A percentile compares a stretch with the other conserved stretches of the same genome.
Evolutionary conservation across 2,113 vertebrate species (phyloP).

Genomic region (Steatornis caripensis): DNA sequence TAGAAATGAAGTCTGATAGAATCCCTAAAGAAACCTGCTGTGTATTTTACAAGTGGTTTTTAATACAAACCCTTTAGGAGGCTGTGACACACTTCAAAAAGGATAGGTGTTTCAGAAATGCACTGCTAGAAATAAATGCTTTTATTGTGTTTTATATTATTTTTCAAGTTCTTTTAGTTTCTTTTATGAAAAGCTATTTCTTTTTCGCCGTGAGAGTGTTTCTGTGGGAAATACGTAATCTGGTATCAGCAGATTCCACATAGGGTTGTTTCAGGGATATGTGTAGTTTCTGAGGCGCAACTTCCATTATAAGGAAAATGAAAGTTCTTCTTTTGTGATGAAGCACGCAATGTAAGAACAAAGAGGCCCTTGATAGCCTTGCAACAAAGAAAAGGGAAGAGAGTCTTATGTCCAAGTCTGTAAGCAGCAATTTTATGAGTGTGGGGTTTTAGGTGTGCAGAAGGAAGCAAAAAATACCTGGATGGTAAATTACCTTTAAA

Average conservation of each 20-base stretch:
- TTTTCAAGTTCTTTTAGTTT: slow-evolving; percentile 20
- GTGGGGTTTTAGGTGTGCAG: neutral
- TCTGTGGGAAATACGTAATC: neutral
- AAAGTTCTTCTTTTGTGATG: slow-evolving; percentile 9
- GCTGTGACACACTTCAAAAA: neutral
- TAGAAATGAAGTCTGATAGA: neutral
- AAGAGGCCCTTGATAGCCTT: slow-evolving; percentile 14
- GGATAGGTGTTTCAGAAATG: neutral
- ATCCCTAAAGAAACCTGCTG: neutral
- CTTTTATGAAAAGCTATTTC: slow-evolving; percentile 49
- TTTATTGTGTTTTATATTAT: slow-evolving; percentile 36
- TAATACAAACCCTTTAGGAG: neutral
- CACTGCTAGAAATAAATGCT: neutral
- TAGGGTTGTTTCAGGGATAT: neutral
- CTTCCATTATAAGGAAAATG: neutral
- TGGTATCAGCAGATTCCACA: neutral
- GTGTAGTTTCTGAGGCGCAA: slow-evolving; percentile 1
- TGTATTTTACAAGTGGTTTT: neutral
- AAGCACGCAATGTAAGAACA: neutral
- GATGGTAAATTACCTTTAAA: neutral
- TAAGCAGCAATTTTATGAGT: neutral
- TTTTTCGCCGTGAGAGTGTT: neutral
- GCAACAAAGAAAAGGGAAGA: neutral
- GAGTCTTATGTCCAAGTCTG: neutral
- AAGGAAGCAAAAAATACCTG: neutral